Conservation (phyloP, 1,140 invertebrate species). For the Neodiprion virginianus region DNA sequence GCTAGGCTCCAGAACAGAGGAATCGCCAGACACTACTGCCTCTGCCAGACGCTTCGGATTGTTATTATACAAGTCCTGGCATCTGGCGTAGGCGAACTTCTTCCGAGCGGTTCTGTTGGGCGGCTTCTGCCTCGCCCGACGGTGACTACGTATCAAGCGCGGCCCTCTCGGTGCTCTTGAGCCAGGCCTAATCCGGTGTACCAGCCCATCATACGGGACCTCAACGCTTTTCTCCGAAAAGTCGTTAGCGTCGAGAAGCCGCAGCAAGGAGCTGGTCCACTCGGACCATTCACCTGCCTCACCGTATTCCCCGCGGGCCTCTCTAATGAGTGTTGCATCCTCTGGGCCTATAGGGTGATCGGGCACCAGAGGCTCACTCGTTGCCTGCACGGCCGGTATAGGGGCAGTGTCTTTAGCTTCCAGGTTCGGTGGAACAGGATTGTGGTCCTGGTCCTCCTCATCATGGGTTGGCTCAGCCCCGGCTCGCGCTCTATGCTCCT, state of each 20-base stretch:
- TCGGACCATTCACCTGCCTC: background rate
- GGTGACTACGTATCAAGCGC: background rate
- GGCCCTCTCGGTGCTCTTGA: background rate
- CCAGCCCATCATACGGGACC: background rate
- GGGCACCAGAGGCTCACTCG: background rate
- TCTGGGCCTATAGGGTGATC: background rate
- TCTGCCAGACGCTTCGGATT: background rate
- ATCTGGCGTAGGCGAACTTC: background rate
- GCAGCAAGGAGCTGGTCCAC: background rate
- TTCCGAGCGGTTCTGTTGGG: background rate
- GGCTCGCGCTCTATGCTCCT: background rate
- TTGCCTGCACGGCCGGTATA: background rate
- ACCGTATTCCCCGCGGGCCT: background rate
- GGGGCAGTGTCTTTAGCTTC: background rate
- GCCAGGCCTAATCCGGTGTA: background rate
- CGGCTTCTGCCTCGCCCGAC: background rate
- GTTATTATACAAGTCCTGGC: background rate
- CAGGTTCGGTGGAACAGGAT: too few relatives aligned
- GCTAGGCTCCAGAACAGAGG: background rate
- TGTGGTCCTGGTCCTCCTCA: background rate
- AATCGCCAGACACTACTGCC: background rate
- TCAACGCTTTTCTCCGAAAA: background rate
- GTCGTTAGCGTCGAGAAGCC: background rate
- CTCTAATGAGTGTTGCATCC: background rate
- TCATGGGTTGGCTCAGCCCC: background rate